Evolutionary conservation across 2,888 invertebrate species (phyloP).

Genomic region (Apantesis nais): DNA sequence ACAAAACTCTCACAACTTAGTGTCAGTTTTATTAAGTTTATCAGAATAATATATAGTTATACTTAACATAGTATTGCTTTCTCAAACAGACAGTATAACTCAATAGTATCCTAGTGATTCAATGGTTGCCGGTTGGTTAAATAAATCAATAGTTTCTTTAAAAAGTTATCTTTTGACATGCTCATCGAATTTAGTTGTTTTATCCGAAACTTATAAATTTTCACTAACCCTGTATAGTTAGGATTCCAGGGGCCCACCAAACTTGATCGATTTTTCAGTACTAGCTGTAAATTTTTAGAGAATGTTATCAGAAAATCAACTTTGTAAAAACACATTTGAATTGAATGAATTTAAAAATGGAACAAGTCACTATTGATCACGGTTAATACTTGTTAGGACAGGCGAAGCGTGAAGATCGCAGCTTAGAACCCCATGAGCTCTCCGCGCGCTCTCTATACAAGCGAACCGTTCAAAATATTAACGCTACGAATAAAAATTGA

Average conservation of each 20-base stretch:
- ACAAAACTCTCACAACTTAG: too few relatives aligned
- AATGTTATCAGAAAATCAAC: background rate
- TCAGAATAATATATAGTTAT: too few relatives aligned
- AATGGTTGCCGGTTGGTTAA: too few relatives aligned
- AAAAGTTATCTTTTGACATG: background rate
- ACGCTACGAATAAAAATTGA: slow-evolving; percentile 76
- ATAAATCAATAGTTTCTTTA: background rate
- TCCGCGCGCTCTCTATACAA: slow-evolving; percentile 56
- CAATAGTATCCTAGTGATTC: too few relatives aligned
- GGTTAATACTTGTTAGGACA: slow-evolving; percentile 60
- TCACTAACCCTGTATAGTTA: too few relatives aligned
- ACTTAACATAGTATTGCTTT: too few relatives aligned
- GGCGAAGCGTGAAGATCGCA: slow-evolving; percentile 74
- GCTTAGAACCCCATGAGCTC: slow-evolving; percentile 69
- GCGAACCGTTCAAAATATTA: slow-evolving; percentile 71
- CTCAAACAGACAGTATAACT: too few relatives aligned
- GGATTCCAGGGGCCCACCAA: too few relatives aligned
- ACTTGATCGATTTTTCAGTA: too few relatives aligned
- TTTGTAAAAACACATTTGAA: background rate
- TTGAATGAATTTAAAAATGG: slow-evolving; percentile 38
- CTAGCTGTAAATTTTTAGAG: background rate
- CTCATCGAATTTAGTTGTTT: background rate
- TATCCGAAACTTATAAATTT: background rate
- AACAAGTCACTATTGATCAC: slow-evolving; percentile 66
- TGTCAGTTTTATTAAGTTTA: too few relatives aligned